Evolutionary conservation across 1,140 invertebrate genomes (phyloP), one percentile per base, ranked within the genome.

Genomic region (Leguminivora glycinivorella): DNA sequence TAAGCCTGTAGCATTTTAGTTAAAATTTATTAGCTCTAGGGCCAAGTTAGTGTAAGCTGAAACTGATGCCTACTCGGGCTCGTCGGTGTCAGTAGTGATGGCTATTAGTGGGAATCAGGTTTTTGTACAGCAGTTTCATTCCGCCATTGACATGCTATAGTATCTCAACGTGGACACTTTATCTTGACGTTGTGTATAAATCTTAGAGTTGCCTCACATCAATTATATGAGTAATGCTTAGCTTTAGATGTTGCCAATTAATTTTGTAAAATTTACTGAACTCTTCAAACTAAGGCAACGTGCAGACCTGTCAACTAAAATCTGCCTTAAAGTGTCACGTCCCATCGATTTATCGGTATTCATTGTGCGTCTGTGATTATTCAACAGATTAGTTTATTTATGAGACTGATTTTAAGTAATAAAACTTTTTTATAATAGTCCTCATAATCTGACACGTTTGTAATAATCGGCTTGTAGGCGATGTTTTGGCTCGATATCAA

Each of bases 391-490:
- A 68, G 76, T 85, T 88, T 85, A 76, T 88, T 81, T 87, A 84
- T 89, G 83, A 88, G 89, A 91, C 89, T 91, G 89, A 91, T 91
- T 89, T 91, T 91, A 84, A 77, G 85, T 89, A 88, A 87, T 86
- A 56, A 67, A 67, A 31, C 26, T 47, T 40, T 29, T 72, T 29
- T 71, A 73, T 79, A 78, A 78, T 82, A 83, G 79, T 83, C 78
- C 22, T 79, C 76, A 77, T 75, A 74, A 70, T 52, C 73, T 75
- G 76, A 68, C 77, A 74, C 74, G 72, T 52, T 19, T 40, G 29
- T 38, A 69, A 47, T 73, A 70, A 26, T 73, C 74, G 70, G 75
- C 75, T 74, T 73, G 81, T 81, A 78, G 78, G 78, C 78, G 73
- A 71, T 70, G 77, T 83, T 75, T 81, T 74, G 81, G 81, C 78